phyloP scores from a whole-genome alignment of 2,888 invertebrate genomes.

The Trilocha varians region DNA sequence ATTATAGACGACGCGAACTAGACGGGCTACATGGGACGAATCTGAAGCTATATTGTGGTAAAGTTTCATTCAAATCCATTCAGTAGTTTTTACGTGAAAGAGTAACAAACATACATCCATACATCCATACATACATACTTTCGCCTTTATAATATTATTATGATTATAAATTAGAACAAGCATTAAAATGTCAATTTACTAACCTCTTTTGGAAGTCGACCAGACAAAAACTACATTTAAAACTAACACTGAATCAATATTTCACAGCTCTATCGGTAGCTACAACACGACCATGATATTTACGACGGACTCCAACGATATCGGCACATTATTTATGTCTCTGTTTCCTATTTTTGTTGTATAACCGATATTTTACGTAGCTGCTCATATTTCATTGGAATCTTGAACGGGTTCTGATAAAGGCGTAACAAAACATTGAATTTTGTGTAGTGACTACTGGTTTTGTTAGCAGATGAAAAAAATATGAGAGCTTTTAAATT shows the following conservation, averaged over 20 bases:
- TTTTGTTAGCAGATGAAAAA: not conserved
- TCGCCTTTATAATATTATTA: no score
- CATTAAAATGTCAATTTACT: no score
- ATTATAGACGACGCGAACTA: no score
- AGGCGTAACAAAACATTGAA: not conserved
- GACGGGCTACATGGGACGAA: no score
- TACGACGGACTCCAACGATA: slow-evolving; percentile 44
- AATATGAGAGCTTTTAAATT: no score
- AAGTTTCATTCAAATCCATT: no score
- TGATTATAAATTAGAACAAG: no score
- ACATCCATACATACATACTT: no score
- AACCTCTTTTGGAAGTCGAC: no score
- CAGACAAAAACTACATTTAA: slow-evolving; percentile 7
- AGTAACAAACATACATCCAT: no score
- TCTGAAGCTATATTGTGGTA: no score
- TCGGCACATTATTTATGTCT: slow-evolving; percentile 59
- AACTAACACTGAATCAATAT: slow-evolving; percentile 18
- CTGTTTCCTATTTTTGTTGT: slow-evolving; percentile 43
- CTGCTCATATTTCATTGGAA: slow-evolving; percentile 17
- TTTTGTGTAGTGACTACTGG: not conserved
- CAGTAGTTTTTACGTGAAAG: no score
- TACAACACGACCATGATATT: slow-evolving; percentile 51
- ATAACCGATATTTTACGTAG: slow-evolving; percentile 13
- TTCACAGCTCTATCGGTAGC: slow-evolving; percentile 15
- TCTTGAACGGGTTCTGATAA: slow-evolving; percentile 6